These are phyloP conservation scores for Drosophila tanythrix DNA, from an alignment of 2,888 invertebrate species.

Conservation along the genomic window DNA sequence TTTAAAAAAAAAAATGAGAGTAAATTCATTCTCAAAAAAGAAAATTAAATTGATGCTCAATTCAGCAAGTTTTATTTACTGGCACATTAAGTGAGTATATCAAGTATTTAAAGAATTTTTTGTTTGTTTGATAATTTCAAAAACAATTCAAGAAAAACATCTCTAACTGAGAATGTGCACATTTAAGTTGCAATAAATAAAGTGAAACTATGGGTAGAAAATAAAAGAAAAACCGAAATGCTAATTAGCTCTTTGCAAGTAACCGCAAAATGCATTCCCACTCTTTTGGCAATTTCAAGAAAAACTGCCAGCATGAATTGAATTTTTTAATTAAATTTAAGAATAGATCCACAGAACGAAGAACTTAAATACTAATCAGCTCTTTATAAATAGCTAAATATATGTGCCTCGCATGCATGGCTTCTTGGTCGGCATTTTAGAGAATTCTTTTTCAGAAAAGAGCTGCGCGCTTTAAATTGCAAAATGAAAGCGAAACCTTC, in stretches of 20 bases:
- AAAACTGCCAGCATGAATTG: background rate
- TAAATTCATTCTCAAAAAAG: no score
- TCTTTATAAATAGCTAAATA: background rate
- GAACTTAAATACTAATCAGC: background rate
- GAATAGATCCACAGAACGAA: background rate
- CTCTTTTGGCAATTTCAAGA: background rate
- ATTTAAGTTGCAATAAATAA: background rate
- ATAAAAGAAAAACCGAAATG: background rate
- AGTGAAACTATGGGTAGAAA: background rate
- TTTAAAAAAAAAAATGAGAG: no score
- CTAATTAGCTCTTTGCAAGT: background rate
- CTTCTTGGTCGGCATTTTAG: background rate
- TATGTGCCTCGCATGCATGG: background rate
- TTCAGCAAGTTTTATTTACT: background rate
- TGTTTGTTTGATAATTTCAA: background rate
- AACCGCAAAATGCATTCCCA: background rate
- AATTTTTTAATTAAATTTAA: background rate
- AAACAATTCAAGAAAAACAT: background rate
- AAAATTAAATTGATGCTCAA: background rate
- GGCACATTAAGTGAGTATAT: background rate
- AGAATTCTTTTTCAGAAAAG: slow-evolving; percentile 7
- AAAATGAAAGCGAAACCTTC: slow-evolving; percentile 70
- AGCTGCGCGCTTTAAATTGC: slow-evolving; percentile 45
- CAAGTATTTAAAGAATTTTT: background rate
- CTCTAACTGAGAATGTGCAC: background rate